Percentiles rank a stretch among this genome's conserved stretches.
phyloP scores from a whole-genome alignment of 1,140 invertebrate species.

The Trichomalopsis sarcophagae region DNA sequence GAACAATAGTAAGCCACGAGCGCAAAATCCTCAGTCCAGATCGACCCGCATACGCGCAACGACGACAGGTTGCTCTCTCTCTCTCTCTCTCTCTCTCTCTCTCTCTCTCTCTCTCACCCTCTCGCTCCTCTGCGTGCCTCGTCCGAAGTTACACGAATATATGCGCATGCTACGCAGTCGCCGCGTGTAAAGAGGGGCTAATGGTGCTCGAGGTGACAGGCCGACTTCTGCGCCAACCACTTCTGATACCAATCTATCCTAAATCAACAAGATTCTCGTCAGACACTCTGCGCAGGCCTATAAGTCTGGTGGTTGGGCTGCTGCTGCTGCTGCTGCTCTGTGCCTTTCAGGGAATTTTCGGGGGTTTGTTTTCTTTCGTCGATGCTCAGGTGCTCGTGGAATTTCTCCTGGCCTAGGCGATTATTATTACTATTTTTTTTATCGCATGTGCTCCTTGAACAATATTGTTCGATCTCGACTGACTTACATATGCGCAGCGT shows the following conservation, averaged over 20 bases:
- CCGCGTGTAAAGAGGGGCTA: constrained; percentile 65
- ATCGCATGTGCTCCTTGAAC: neutral
- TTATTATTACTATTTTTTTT: neutral
- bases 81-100: neutral
- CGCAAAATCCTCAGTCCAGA: too few relatives aligned
- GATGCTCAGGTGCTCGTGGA: neutral
- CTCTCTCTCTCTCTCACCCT: too few relatives aligned
- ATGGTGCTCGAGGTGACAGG: constrained; percentile 72
- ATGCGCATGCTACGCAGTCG: constrained; percentile 54
- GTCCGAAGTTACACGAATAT: constrained; percentile 1
- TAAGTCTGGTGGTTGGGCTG: neutral
- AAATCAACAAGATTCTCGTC: constrained; percentile 68
- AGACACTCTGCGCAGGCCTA: neutral
- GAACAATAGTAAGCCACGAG: too few relatives aligned
- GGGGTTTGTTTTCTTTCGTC: neutral
- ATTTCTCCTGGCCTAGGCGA: neutral
- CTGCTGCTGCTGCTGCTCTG: neutral
- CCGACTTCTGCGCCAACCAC: constrained; percentile 65
- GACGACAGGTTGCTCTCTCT: neutral
- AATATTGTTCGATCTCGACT: neutral
- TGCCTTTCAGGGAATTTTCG: constrained; percentile 5
- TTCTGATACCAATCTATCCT: constrained; percentile 74
- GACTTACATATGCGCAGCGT: neutral
- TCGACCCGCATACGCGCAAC: neutral
- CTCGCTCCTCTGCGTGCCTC: neutral